phyloP scores from a whole-genome alignment of 2,797 vertebrate genomes.

The Hipposideros larvatus region DNA sequence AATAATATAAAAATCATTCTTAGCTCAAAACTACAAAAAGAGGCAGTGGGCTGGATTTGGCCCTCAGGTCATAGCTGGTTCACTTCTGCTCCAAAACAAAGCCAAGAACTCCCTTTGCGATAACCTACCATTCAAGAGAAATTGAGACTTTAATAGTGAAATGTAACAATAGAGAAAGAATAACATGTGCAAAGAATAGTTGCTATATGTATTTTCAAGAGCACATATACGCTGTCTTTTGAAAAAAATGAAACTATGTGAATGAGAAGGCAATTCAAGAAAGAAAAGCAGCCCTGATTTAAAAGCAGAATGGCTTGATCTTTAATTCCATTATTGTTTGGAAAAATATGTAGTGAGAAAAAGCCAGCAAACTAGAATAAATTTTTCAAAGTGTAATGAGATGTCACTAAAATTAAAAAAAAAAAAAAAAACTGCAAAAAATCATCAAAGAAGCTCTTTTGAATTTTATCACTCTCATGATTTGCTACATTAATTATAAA shows the following conservation, averaged over 20 bases:
- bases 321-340: conserved; percentile 65
- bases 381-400: conserved; percentile 68
- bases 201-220: not conserved
- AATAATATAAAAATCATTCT: not conserved
- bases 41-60: not conserved
- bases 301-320: conserved; percentile 49
- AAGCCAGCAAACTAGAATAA: conserved; percentile 44
- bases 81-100: not conserved
- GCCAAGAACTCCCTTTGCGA: not conserved
- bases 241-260: conserved; percentile 32
- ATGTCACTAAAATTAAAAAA: conserved; percentile 45
- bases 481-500: conserved; percentile 55
- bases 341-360: conserved; percentile 5
- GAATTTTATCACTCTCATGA: conserved; percentile 30
- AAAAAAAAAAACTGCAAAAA: conserved; percentile 11
- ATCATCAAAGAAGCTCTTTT: not conserved
- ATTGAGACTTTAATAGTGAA: conserved; percentile 26
- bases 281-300: conserved; percentile 20
- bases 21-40: not conserved
- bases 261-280: conserved; percentile 43
- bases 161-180: not conserved
- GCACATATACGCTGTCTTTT: not conserved
- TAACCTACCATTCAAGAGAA: not conserved
- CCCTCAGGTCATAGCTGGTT: not conserved
- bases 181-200: not conserved